Percentiles rank a stretch among this genome's conserved stretches.
Evolutionary conservation across 2,113 vertebrate species (phyloP).

Genomic region (Balaenoptera acutorostrata): DNA sequence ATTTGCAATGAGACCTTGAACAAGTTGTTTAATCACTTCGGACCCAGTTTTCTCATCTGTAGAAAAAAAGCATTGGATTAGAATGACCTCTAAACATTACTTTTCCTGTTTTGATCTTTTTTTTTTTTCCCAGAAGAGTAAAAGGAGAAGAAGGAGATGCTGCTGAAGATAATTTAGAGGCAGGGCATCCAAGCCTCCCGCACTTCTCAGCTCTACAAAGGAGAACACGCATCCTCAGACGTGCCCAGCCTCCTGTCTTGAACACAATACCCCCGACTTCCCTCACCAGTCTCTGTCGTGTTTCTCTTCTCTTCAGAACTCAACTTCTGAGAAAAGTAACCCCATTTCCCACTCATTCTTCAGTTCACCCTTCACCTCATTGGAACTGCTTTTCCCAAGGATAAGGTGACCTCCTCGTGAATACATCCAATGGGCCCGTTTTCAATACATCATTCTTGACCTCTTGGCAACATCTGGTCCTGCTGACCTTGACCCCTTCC

Average conservation of each 20-base stretch:
- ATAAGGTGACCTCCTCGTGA: background rate
- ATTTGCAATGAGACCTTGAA: background rate
- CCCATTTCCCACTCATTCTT: background rate
- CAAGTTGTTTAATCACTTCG: background rate
- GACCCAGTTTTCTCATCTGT: background rate
- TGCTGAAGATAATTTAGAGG: background rate
- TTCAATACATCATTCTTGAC: background rate
- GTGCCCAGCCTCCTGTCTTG: background rate
- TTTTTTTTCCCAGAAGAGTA: background rate
- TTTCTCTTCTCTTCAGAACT: background rate
- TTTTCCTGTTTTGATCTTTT: background rate
- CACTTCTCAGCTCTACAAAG: background rate
- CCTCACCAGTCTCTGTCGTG: background rate
- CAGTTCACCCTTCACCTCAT: background rate
- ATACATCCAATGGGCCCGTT: background rate
- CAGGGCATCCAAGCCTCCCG: background rate
- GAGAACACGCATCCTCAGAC: rapidly evolving
- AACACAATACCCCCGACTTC: rapidly evolving
- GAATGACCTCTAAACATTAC: background rate
- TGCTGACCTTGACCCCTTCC: background rate
- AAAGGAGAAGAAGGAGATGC: background rate
- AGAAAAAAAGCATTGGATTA: background rate
- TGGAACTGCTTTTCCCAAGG: background rate
- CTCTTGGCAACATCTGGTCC: background rate
- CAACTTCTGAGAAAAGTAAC: background rate